Evolutionary conservation across 1,140 invertebrate genomes (phyloP), one percentile per base, ranked within the genome.

Genomic region (Dinoponera quadriceps): DNA sequence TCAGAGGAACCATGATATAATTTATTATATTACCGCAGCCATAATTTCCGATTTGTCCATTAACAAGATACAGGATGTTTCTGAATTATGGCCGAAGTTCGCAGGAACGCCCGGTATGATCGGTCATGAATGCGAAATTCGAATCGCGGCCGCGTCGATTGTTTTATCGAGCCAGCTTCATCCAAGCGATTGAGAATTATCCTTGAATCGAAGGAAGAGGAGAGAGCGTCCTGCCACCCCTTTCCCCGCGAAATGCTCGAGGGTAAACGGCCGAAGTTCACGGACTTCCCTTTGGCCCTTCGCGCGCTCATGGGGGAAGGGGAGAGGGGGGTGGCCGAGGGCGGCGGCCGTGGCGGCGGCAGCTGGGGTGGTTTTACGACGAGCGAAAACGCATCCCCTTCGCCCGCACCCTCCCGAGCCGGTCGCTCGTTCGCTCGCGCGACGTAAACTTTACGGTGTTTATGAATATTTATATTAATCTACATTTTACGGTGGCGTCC

Each of bases 401-500:
- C 62, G 33, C 59, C 60, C 68, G 84, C 72, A 16, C 60, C 72
- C 69, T 5, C 60, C 20, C 68, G 20, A 57, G 69, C 27, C 65
- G 48, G 69, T 20, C 65, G 48, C 55, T 62, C 55, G 80, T 73
- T 78, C 65, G 65, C 87, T 86, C 66, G 88, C 82, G 89, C 83
- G 88, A 91, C 90, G 91, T 92, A 92, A 93, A 91, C 90, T 93
- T 93, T 93, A 92, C 88, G 89, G 88, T 93, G 89, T 93, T 93
- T 92, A 93, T 92, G 92, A 93, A 93, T 93, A 93, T 93, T 93
- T 93, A 93, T 93, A 92, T 91, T 92, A 92, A 93, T 93, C 90
- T 92, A 92, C 90, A 93, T 91, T 93, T 92, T 91, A 92, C 87
- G 90, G 82, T 87, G 82, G 63, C 89, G 84, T 88, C 82, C 83